Evolutionary conservation across 2,113 vertebrate genomes (phyloP).

Genomic region (Spermophilus dauricus): DNA sequence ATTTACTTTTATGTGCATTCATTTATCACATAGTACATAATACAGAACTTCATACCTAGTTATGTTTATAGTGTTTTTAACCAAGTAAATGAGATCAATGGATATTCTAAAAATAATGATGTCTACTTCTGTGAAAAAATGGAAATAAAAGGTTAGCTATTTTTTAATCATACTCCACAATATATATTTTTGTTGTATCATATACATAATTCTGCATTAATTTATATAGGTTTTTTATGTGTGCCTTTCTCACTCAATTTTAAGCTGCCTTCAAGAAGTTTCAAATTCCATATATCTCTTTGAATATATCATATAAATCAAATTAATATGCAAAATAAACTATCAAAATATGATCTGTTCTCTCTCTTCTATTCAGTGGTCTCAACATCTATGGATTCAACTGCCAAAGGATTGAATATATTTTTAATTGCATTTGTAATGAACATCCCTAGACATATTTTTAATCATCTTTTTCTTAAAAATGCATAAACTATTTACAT

Average conservation of each 20-base stretch:
- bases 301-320: not conserved
- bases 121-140: not conserved
- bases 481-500: not conserved
- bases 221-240: not conserved
- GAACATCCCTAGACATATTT: not conserved
- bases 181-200: not conserved
- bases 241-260: not conserved
- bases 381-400: not conserved
- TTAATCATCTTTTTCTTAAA: not conserved
- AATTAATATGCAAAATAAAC: not conserved
- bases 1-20: not conserved
- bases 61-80: not conserved
- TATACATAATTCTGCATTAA: not conserved
- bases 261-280: not conserved
- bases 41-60: not conserved
- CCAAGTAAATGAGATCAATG: not conserved
- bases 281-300: not conserved
- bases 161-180: not conserved
- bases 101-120: not conserved
- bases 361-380: not conserved
- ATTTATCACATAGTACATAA: not conserved
- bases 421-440: not conserved
- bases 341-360: not conserved
- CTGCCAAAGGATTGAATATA: not conserved
- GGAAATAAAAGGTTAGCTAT: not conserved